Evolutionary conservation across 2,113 vertebrate genomes (phyloP), one percentile per base, ranked within the genome.

Genomic region (Menidia beryllina): DNA sequence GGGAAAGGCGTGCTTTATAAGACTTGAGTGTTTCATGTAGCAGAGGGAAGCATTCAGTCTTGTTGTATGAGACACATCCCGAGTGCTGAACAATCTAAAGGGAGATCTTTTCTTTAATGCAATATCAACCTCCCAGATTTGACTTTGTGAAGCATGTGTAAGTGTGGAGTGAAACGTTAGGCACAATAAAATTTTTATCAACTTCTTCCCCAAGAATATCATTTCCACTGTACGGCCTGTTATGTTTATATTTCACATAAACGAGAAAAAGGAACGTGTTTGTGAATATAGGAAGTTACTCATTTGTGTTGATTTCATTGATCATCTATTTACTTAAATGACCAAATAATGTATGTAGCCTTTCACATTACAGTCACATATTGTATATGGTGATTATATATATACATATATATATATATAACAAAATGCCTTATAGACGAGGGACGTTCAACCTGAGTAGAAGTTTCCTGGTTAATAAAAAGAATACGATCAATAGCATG

Each of bases 261-360:
- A 81, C 52, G 78, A 72, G 54, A 30, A 68, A 72, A 83, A 82
- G 55, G 55, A 74, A 74, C 39, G 38, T 26, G 61, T 73, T 72
- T 80, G 75, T 72, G 78, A 84, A 87, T 84, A 86, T 65, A 66
- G 75, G 72, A 86, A 76, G 79, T 78, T 85, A 88, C 78, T 81
- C 67, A 77, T 86, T 79, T 88, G 82, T 79, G 81, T 85, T 82
- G 69, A 82, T 83, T 89, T 78, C 66, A 88, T 72, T 88, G 84
- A 90, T 86, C 75, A 88, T 86, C 75, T 79, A 89, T 86, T 89
- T 89, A 88, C 86, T 90, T 89, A 75, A 91, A 91, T 90, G 91
- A 92, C 92, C 92, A 93, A 94, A 94, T 91, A 88, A 88, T 93
- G 90, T 90, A 92, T 93, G 91, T 92, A 92, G 90, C 90, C 88